Conservation (phyloP, 2,797 vertebrate genomes). For the Ceryle rudis region DNA sequence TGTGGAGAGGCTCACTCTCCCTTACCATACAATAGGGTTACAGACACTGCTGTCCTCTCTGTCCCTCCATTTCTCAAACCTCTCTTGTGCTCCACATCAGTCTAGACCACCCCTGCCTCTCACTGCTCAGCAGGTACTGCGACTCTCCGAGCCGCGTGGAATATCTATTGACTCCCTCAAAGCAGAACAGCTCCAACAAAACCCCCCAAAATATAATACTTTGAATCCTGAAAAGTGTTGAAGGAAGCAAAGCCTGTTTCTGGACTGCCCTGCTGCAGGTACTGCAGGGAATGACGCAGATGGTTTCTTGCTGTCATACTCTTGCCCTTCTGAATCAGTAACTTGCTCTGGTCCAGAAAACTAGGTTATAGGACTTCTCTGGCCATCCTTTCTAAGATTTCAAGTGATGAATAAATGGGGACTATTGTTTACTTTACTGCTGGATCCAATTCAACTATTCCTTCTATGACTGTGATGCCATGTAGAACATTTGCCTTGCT, state of each 20-base stretch:
- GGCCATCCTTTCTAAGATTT: not conserved
- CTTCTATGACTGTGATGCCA: accelerated
- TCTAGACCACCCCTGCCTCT: not conserved
- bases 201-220: accelerated
- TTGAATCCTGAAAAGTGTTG: not conserved
- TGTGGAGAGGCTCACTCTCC: not conserved
- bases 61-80: not conserved
- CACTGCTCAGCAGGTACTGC: no score
- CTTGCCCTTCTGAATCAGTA: not conserved
- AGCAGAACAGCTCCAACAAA: not conserved
- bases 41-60: accelerated
- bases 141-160: accelerated
- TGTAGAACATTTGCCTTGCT: not conserved
- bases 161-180: not conserved
- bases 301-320: not conserved
- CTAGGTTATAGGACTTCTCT: not conserved
- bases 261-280: not conserved
- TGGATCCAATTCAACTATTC: not conserved
- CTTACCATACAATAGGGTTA: accelerated
- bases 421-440: not conserved
- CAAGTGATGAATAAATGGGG: not conserved
- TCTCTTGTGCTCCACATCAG: accelerated
- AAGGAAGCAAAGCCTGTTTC: not conserved
- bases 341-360: not conserved
- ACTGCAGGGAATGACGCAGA: not conserved